Evolutionary conservation across 2,797 vertebrate species (phyloP).

Genomic region (Iguana delicatissima): DNA sequence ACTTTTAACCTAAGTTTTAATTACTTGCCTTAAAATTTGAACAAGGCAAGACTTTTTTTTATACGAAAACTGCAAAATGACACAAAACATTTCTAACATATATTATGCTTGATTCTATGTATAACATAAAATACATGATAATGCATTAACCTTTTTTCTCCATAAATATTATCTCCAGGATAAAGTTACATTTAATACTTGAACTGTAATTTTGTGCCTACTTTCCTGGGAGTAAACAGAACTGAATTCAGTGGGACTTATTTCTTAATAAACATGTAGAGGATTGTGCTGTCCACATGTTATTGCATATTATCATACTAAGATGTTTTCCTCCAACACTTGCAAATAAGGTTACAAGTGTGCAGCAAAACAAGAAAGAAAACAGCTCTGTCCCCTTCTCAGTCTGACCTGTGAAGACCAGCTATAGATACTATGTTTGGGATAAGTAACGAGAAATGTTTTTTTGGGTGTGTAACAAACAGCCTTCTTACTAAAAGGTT

Average conservation of each 20-base stretch:
- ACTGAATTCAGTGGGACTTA: not conserved
- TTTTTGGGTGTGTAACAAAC: not conserved
- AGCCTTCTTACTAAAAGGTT: not conserved
- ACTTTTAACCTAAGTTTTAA: not conserved
- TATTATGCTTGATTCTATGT: not conserved
- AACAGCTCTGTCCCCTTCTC: too few species aligned
- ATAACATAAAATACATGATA: not conserved
- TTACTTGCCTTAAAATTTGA: not conserved
- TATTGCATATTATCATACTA: too few species aligned
- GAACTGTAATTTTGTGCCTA: not conserved
- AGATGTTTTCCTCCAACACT: too few species aligned
- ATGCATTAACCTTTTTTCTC: not conserved
- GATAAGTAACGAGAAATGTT: slow-evolving; percentile 2
- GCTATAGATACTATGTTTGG: not conserved
- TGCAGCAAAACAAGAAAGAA: too few species aligned
- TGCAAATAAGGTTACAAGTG: too few species aligned
- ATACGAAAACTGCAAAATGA: not conserved
- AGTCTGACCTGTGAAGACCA: not conserved
- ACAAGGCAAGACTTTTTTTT: not conserved
- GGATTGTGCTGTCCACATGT: not conserved
- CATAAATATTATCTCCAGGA: not conserved
- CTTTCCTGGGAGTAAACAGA: not conserved
- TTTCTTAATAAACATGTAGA: not conserved
- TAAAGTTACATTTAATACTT: not conserved
- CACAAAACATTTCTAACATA: not conserved